Evolutionary conservation across 2,113 vertebrate species (phyloP).

Genomic region (Macquaria ambigua): DNA sequence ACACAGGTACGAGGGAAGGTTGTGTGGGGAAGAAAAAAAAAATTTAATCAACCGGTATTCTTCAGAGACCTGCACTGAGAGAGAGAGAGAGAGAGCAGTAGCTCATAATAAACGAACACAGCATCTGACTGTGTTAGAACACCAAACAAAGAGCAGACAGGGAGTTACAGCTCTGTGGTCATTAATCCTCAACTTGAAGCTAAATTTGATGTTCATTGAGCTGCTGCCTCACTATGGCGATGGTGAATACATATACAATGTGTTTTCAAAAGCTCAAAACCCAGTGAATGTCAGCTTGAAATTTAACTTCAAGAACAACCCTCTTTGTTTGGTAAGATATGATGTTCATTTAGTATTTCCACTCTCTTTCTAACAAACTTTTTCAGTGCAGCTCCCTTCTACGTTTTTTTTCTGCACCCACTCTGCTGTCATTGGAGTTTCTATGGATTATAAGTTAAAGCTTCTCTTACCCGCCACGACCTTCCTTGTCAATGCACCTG

Average conservation of each 20-base stretch:
- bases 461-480: background rate
- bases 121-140: conserved; percentile 14
- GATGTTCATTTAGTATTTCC: no score
- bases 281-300: background rate
- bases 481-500: background rate
- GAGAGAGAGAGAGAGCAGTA: background rate
- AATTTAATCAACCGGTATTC: conserved; percentile 35
- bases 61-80: conserved; percentile 1
- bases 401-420: background rate
- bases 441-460: background rate
- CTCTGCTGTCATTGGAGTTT: background rate
- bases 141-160: conserved; percentile 41
- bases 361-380: background rate
- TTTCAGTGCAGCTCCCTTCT: background rate
- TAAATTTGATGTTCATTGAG: conserved; percentile 16
- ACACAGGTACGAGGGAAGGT: background rate
- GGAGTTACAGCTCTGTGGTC: conserved; percentile 31
- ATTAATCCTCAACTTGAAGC: conserved; percentile 28
- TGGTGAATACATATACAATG: background rate
- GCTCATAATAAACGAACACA: conserved; percentile 40
- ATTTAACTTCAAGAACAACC: background rate
- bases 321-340: background rate
- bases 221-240: background rate
- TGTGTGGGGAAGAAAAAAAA: background rate
- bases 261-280: background rate